Conservation (phyloP, 2,113 vertebrate genomes). For the Uria lomvia region DNA sequence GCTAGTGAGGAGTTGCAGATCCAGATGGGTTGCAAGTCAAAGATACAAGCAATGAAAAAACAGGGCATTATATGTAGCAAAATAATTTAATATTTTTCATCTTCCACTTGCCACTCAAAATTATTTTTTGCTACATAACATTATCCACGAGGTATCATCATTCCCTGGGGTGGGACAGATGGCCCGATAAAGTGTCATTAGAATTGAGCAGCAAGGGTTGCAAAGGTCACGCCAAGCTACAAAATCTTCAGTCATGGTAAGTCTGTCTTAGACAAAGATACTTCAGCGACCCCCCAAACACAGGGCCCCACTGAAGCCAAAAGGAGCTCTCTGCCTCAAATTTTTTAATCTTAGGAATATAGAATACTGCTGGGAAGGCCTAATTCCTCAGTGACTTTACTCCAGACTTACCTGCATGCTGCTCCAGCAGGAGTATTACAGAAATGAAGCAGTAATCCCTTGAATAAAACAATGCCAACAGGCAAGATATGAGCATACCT, state of each 20-base stretch:
- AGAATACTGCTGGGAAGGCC: neutral
- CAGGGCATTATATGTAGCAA: neutral
- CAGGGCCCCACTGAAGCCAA: neutral
- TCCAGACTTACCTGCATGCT: neutral
- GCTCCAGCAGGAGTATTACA: neutral
- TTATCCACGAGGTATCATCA: neutral
- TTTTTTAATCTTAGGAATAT: neutral
- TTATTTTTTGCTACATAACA: neutral
- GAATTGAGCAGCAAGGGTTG: neutral
- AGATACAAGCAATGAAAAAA: neutral
- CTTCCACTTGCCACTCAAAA: conserved; percentile 23
- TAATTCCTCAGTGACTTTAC: neutral
- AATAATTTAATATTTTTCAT: neutral
- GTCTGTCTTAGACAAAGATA: neutral
- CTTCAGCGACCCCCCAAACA: neutral
- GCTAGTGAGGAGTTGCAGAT: neutral
- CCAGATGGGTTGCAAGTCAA: neutral
- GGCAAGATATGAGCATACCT: neutral
- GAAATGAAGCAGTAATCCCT: neutral
- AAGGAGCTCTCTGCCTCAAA: neutral
- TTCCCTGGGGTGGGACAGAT: neutral
- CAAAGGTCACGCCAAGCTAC: neutral
- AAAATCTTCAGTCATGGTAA: neutral
- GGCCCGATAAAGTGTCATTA: neutral
- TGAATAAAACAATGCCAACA: neutral